Evolutionary conservation across 2,113 vertebrate species (phyloP), one percentile per base, ranked within the genome.

Genomic region (Bubalus kerabau): DNA sequence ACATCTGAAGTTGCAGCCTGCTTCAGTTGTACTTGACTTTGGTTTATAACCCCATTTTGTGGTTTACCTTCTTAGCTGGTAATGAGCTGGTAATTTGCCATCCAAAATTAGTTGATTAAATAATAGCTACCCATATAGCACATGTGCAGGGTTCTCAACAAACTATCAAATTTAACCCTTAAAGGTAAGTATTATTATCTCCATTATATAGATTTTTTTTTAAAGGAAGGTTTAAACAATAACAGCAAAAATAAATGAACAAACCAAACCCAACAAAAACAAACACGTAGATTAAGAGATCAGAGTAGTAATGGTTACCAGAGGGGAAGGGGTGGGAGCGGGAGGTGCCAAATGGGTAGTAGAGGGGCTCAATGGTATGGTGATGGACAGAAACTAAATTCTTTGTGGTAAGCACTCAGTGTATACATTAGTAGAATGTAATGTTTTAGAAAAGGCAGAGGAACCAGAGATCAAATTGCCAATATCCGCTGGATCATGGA

Each of bases 41-140:
- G 60, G 17, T 60, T 95, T 93, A 67, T 80, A 91, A 86, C 82
- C 52, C 87, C 56, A 86, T 81, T 23, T 67, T 93, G 43, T 57
- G 7, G 28, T 92, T 97, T 93, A 57, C 32, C 1, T 91, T 82
- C 56, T 86, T 13, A 40, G 54, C 50, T 82, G 54, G 26, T 78
- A 90, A 94, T 56, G 3, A 13, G 24, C 30, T 82, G 67, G 52
- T 78, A 89, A 95, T 85, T 67, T 57, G 28, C 30, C 30, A 88
- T 76, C 4, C 71, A 43, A 94, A 94, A 48, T 93, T 95, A 54
- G 74, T 56, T 97, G 86, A 76, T 88, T 96, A 48, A 97, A 67
- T 81, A 94, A 86, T 74, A 86, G 50, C 32, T 62, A 84, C 24
- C 26, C 67, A 54, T 67, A 24, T 7, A 92, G 71, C 16, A 60